These are phyloP conservation scores for Platypus cylindrus DNA, from an alignment of 2,888 invertebrate species.

Conservation along the genomic window DNA sequence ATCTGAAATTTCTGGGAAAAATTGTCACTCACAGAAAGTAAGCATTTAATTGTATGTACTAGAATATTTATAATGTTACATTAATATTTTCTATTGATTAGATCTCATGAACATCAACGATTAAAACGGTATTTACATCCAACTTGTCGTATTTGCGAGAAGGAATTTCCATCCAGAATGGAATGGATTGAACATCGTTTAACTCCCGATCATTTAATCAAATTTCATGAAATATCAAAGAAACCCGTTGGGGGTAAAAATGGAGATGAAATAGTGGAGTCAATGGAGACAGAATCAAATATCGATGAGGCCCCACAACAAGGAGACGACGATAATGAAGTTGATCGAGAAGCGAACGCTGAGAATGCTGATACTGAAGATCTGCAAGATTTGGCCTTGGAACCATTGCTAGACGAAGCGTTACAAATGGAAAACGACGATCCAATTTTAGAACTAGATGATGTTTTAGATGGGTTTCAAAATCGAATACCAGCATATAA, in stretches of 20 bases:
- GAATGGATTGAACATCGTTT: constrained; percentile 74
- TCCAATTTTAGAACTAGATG: constrained; percentile 38
- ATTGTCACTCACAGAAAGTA: constrained; percentile 65
- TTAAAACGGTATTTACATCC: constrained; percentile 77
- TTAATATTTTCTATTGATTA: too few species aligned
- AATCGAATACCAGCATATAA: constrained; percentile 42
- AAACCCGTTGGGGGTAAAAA: constrained; percentile 25
- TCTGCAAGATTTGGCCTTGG: constrained; percentile 30
- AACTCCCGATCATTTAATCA: constrained; percentile 30
- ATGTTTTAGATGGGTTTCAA: constrained; percentile 37
- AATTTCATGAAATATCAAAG: constrained; percentile 21
- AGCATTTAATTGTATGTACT: too few species aligned
- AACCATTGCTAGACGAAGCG: constrained; percentile 31
- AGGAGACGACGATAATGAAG: neutral
- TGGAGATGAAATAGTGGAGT: constrained; percentile 9
- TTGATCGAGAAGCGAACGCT: constrained; percentile 13
- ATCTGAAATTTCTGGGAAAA: constrained; percentile 68
- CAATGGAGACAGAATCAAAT: too few species aligned
- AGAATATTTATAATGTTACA: too few species aligned
- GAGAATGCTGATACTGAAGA: constrained; percentile 23
- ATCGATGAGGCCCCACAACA: too few species aligned
- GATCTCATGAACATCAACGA: constrained; percentile 67
- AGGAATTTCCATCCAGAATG: constrained; percentile 75
- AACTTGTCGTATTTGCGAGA: constrained; percentile 63
- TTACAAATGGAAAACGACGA: constrained; percentile 38